Evolutionary conservation across 1,140 invertebrate species (phyloP).

Genomic region (Drosophila sp.): DNA sequence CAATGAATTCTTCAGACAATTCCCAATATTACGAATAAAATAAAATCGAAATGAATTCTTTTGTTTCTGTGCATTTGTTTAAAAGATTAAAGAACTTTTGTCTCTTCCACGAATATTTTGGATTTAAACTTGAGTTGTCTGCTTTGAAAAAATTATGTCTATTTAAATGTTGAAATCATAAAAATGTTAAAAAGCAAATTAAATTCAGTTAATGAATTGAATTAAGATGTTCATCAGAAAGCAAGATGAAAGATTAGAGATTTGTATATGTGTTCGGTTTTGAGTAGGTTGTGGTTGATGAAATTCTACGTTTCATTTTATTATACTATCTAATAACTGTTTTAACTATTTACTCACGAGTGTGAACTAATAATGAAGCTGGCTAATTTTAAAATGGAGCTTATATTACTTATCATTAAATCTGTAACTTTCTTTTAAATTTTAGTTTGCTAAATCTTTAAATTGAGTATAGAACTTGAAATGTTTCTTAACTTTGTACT

Average conservation of each 20-base stretch:
- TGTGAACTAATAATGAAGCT: too few species aligned
- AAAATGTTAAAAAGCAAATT: constrained; percentile 15
- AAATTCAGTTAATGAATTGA: constrained; percentile 5
- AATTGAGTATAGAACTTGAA: not conserved
- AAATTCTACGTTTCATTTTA: too few species aligned
- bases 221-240: constrained; percentile 18
- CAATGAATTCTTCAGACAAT: constrained; percentile 9
- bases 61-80: constrained; percentile 3
- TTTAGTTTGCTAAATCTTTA: too few species aligned
- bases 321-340: not conserved
- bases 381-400: too few species aligned
- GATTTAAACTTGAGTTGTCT: not conserved
- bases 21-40: constrained; percentile 9
- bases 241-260: not conserved
- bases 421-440: too few species aligned
- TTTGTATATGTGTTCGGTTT: too few species aligned
- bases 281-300: too few species aligned
- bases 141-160: constrained; percentile 6
- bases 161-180: constrained; percentile 16
- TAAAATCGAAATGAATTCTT: constrained; percentile 8
- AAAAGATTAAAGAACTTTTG: constrained; percentile 8
- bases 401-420: too few species aligned
- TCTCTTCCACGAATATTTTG: constrained; percentile 1
- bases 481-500: not conserved
- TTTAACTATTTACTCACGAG: not conserved